Evolutionary conservation across 2,797 vertebrate genomes (phyloP).

Genomic region (Numenius phaeopus): DNA sequence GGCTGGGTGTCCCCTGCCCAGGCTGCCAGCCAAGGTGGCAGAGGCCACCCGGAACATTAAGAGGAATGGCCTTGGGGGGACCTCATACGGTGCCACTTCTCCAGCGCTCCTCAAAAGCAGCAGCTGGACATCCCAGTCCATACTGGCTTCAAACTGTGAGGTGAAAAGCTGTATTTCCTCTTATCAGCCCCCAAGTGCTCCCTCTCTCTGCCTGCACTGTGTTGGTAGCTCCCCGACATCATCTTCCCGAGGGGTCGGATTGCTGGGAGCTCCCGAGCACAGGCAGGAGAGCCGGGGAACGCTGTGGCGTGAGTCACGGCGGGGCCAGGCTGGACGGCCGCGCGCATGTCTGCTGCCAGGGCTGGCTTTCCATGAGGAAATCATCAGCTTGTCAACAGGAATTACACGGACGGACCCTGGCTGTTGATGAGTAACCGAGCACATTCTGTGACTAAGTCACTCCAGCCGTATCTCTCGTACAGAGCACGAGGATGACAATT

Average conservation of each 20-base stretch:
- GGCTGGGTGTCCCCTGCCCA: neutral
- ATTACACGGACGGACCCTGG: accelerated
- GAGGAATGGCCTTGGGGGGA: neutral
- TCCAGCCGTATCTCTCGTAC: neutral
- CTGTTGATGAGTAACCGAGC: neutral
- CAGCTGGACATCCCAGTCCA: neutral
- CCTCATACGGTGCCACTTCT: neutral
- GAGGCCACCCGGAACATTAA: neutral
- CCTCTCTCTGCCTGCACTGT: neutral
- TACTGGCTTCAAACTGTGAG: accelerated
- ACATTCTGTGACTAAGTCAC: neutral
- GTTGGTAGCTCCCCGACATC: neutral
- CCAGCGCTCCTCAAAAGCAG: neutral
- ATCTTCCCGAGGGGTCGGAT: neutral
- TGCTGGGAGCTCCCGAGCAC: neutral
- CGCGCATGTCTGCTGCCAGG: neutral
- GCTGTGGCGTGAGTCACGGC: neutral
- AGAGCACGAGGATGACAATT: neutral
- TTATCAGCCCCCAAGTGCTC: accelerated
- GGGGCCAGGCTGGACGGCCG: neutral
- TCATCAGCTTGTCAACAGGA: neutral
- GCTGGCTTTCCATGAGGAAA: neutral
- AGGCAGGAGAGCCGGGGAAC: accelerated
- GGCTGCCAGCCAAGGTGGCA: neutral
- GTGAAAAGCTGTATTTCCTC: neutral